Evolutionary conservation across 2,797 vertebrate genomes (phyloP).

Genomic region (Mastacembelus armatus): DNA sequence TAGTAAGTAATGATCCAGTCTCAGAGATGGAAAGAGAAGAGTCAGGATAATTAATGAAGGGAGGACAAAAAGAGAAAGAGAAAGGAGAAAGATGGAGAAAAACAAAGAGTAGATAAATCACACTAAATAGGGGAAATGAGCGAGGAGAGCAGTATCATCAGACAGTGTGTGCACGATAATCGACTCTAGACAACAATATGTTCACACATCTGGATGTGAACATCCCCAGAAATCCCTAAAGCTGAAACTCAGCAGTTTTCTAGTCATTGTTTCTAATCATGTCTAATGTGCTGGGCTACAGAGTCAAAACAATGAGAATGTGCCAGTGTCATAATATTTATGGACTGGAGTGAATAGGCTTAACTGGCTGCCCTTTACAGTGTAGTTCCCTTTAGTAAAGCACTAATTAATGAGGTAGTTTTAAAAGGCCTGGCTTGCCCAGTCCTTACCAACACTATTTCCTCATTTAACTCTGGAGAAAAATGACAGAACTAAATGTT

Average conservation of each 20-base stretch:
- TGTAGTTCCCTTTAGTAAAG: constrained; percentile 2
- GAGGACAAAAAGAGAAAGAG: constrained; percentile 11
- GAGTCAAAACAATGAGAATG: constrained; percentile 10
- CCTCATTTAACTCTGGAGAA: neutral
- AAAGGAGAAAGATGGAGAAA: neutral
- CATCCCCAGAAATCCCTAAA: constrained; percentile 8
- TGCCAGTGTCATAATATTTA: constrained; percentile 16
- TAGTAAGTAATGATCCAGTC: constrained; percentile 65
- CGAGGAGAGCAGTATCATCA: constrained; percentile 13
- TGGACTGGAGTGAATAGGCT: constrained; percentile 12
- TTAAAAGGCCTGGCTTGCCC: constrained; percentile 23
- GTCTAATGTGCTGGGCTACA: neutral
- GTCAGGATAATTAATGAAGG: constrained; percentile 69
- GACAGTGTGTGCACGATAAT: constrained; percentile 9
- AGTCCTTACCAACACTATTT: constrained; percentile 10
- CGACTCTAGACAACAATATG: constrained; percentile 34
- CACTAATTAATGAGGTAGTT: constrained; percentile 41
- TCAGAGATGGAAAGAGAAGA: constrained; percentile 52
- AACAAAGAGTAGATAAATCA: constrained; percentile 62
- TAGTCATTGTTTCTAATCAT: constrained; percentile 17
- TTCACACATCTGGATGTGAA: constrained; percentile 33
- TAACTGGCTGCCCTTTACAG: constrained; percentile 48
- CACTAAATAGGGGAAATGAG: constrained; percentile 37
- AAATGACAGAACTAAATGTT: constrained; percentile 2
- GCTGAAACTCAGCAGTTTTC: constrained; percentile 1